Evolutionary conservation across 1,140 invertebrate genomes (phyloP).

Genomic region (Magallana ariakensis): DNA sequence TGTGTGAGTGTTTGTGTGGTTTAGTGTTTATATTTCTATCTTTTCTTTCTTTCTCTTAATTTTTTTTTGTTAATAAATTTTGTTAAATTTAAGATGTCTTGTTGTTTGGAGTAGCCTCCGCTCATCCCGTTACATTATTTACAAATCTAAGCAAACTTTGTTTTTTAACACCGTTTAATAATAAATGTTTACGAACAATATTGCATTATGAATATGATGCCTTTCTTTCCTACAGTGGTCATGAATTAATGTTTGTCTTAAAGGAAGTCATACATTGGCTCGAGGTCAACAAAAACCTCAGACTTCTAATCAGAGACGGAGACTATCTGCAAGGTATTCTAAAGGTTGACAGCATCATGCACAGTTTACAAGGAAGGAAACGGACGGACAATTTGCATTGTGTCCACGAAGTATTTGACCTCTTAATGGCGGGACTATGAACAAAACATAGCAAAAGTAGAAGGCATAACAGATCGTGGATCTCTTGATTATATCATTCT

Average conservation of each 20-base stretch:
- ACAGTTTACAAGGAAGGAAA: not conserved
- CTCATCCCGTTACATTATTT: no score
- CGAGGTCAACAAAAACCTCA: not conserved
- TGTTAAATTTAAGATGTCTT: no score
- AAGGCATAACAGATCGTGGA: not conserved
- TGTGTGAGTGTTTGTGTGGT: no score
- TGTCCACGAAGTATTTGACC: not conserved
- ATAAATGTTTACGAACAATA: no score
- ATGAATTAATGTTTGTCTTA: not conserved
- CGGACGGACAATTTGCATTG: not conserved
- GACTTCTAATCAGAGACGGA: not conserved
- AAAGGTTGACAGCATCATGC: not conserved
- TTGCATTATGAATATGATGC: not conserved
- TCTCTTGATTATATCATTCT: not conserved
- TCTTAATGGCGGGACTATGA: conserved; percentile 11
- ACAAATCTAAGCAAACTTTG: no score
- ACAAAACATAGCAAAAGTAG: not conserved
- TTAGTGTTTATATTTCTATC: no score
- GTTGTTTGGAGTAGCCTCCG: no score
- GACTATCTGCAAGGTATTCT: not conserved
- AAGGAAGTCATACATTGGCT: not conserved
- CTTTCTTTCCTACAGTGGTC: not conserved
- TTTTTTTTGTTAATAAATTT: no score
- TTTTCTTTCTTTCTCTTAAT: no score
- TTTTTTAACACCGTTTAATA: no score